Conservation (phyloP, 1,140 invertebrate genomes). For the Gryllus bimaculatus region DNA sequence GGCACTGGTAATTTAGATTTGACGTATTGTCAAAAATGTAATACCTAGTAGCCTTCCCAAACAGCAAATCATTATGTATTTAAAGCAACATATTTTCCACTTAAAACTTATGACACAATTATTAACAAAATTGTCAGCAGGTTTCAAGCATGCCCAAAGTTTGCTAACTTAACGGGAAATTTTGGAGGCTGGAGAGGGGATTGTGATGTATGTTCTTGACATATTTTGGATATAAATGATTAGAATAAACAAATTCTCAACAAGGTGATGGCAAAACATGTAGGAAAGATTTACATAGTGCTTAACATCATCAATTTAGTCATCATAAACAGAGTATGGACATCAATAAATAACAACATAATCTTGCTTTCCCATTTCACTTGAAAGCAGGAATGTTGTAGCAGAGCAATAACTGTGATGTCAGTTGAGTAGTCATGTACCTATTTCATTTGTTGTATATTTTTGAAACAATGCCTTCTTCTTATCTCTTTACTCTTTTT, state of each 20-base stretch:
- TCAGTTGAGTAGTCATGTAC: not conserved
- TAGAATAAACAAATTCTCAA: not conserved
- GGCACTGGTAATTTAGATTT: conserved; percentile 4
- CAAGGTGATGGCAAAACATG: not conserved
- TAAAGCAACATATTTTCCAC: not conserved
- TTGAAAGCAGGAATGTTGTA: not conserved
- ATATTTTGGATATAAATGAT: not conserved
- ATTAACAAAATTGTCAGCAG: not conserved
- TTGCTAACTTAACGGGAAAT: not conserved
- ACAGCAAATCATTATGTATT: not conserved
- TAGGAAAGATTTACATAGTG: not conserved
- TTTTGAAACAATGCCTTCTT: not conserved
- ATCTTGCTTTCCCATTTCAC: not conserved
- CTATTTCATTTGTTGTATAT: not conserved
- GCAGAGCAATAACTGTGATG: not conserved
- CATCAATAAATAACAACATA: not conserved
- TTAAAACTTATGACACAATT: not conserved
- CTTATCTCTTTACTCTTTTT: not conserved
- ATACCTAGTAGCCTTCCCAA: not conserved
- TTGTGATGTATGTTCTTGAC: conserved; percentile 4
- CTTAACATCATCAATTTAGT: not conserved
- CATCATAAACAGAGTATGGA: conserved; percentile 1
- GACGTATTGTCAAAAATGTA: not conserved
- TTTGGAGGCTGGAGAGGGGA: conserved; percentile 2
- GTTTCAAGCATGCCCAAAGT: conserved; percentile 3